Evolutionary conservation across 1,140 invertebrate genomes (phyloP), one percentile per base, ranked within the genome.

Genomic region (Trichonephila clavipes): DNA sequence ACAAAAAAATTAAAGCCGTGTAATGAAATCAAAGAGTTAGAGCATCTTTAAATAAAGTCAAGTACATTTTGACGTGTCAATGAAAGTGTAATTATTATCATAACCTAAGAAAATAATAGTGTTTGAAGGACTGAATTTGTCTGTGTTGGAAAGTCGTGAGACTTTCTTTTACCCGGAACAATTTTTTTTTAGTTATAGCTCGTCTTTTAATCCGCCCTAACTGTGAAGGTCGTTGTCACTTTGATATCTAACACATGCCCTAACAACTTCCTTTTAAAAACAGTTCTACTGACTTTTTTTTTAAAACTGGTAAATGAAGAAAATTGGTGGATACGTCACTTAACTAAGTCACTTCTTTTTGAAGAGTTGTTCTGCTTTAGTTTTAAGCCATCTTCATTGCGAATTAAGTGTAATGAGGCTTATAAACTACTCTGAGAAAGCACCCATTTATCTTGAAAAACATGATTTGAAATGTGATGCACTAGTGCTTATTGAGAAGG

Each of bases 221-320:
- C 86, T 66, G 62, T 66, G 86, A 88, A 88, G 86, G 59, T 21
- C 62, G 62, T 40, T 34, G 58, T 66, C 86, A 44, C 18, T 88
- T 88, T 88, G 86, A 88, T 88, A 88, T 88, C 86, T 88, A 88
- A 88, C 86, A 88, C 86, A 88, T 88, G 86, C 62, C 86, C 62
- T 87, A 61, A 28, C 61, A 44, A 44, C 86, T 88, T 88, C 62
- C 62, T 62, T 24, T 64, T 34, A 21, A 40, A 88, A 40, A 64
- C 34, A 34, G 16, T 66, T 19, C 34, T 12, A 16, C 12, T n/a
- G 19, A 12, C 64, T 44, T 88, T 61, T 14, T 85, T 85, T 85
- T 14, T 85, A 61, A 24, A 7, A 6, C 14, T 28, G 24, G 58
- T 85, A 85, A 85, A n/a, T 85, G 61, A 85, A 85, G n/a, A n/a